These are phyloP conservation scores for Mycetomoellerius zeteki DNA, from an alignment of 1,140 invertebrate genomes.

Conservation along the genomic window DNA sequence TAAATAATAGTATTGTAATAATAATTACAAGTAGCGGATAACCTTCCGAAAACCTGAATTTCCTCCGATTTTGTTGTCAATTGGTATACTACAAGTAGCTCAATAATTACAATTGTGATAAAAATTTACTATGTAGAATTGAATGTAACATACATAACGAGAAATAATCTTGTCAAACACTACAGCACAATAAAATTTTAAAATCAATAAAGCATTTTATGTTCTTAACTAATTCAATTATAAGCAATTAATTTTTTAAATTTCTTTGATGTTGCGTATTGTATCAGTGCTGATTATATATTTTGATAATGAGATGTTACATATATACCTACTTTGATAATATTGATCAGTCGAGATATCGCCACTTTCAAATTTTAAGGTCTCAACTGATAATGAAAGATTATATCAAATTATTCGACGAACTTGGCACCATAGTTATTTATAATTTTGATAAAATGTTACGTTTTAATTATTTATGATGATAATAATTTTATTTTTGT, in stretches of 20 bases:
- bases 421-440: neutral
- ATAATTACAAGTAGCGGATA: neutral
- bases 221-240: constrained; percentile 27
- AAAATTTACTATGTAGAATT: neutral
- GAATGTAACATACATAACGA: neutral
- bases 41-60: no score
- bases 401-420: neutral
- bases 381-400: neutral
- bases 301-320: constrained; percentile 5
- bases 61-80: no score
- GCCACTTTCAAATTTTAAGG: neutral
- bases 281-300: constrained; percentile 12
- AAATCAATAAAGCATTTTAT: neutral
- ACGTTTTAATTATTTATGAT: neutral
- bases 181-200: neutral
- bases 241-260: neutral
- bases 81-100: neutral
- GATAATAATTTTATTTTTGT: constrained; percentile 4
- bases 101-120: neutral
- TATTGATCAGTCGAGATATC: constrained; percentile 15
- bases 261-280: constrained; percentile 4
- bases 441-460: neutral
- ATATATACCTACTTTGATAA: neutral
- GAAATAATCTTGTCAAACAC: neutral
- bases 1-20: constrained; percentile 5